Evolutionary conservation across 1,140 invertebrate species (phyloP).

Genomic region (Bombus confusus): DNA sequence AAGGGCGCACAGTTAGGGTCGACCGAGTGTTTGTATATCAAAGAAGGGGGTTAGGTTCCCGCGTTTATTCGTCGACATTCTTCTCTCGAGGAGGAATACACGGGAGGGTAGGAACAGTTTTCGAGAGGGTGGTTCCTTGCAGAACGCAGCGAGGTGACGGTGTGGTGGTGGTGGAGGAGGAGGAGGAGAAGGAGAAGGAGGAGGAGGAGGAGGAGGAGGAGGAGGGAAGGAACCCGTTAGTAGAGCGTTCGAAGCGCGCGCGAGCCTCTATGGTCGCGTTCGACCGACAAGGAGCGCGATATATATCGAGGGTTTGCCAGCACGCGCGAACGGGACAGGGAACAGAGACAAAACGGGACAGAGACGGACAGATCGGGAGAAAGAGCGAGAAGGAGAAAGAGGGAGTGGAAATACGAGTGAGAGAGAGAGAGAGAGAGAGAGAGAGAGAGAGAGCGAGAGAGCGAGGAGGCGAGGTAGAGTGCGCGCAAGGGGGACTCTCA

Average conservation of each 20-base stretch:
- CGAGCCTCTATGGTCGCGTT: slow-evolving; percentile 56
- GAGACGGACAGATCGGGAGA: slow-evolving; percentile 7
- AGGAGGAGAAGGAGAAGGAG: no score
- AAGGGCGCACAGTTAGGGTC: background rate
- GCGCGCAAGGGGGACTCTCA: slow-evolving; percentile 81
- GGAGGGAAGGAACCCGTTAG: slow-evolving; percentile 79
- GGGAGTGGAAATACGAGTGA: slow-evolving; percentile 9
- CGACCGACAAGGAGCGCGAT: slow-evolving; percentile 41
- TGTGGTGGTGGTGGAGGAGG: background rate
- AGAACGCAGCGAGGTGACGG: slow-evolving; percentile 32
- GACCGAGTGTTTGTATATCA: background rate
- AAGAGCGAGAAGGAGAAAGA: slow-evolving; percentile 21
- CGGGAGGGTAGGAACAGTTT: slow-evolving; percentile 5
- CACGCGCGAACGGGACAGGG: slow-evolving; percentile 41
- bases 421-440: slow-evolving; percentile 51
- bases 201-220: slow-evolving; percentile 42
- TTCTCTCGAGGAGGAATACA: slow-evolving; percentile 5
- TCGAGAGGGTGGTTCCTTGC: slow-evolving; percentile 53
- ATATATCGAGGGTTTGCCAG: slow-evolving; percentile 49
- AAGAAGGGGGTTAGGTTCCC: slow-evolving; percentile 28
- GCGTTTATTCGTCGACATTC: slow-evolving; percentile 30
- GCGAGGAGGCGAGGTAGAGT: slow-evolving; percentile 60
- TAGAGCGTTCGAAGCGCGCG: slow-evolving; percentile 76
- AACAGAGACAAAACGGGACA: slow-evolving; percentile 16
- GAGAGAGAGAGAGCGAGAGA: slow-evolving; percentile 39